Percentiles rank a stretch among this genome's conserved stretches.
phyloP scores from a whole-genome alignment of 2,888 invertebrate genomes.

The Drosophila formosana region DNA sequence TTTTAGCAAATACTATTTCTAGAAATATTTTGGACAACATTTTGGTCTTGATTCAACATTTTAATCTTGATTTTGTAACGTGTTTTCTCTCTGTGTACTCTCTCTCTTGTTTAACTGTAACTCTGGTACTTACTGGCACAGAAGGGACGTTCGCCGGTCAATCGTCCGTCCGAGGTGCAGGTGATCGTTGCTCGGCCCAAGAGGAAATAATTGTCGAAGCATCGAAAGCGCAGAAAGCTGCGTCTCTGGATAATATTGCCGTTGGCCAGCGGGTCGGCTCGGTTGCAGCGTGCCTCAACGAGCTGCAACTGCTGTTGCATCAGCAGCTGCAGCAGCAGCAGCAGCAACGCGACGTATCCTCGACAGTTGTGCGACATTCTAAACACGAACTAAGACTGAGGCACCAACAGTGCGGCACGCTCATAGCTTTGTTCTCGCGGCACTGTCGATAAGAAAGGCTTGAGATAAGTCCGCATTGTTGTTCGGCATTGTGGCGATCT shows the following conservation, averaged over 20 bases:
- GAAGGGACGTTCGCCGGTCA: constrained; percentile 53
- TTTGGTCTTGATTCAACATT: no score
- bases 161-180: constrained; percentile 32
- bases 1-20: no score
- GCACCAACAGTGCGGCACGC: background rate
- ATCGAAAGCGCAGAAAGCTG: constrained; percentile 30
- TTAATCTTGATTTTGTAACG: no score
- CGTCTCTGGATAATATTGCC: background rate
- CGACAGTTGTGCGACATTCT: constrained; percentile 37
- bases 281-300: constrained; percentile 33
- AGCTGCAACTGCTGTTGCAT: constrained; percentile 1
- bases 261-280: constrained; percentile 20
- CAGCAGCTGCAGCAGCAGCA: constrained; percentile 3
- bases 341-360: background rate
- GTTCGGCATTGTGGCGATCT: background rate
- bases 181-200: constrained; percentile 7
- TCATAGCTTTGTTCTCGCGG: background rate
- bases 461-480: constrained; percentile 1
- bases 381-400: constrained; percentile 40
- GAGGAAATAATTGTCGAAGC: constrained; percentile 22
- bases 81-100: background rate
- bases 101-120: no score
- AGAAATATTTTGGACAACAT: no score
- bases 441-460: constrained; percentile 3
- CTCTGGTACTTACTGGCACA: constrained; percentile 64